Evolutionary conservation across 2,888 invertebrate species (phyloP), one percentile per base, ranked within the genome.

Genomic region (Eristalis tenax): DNA sequence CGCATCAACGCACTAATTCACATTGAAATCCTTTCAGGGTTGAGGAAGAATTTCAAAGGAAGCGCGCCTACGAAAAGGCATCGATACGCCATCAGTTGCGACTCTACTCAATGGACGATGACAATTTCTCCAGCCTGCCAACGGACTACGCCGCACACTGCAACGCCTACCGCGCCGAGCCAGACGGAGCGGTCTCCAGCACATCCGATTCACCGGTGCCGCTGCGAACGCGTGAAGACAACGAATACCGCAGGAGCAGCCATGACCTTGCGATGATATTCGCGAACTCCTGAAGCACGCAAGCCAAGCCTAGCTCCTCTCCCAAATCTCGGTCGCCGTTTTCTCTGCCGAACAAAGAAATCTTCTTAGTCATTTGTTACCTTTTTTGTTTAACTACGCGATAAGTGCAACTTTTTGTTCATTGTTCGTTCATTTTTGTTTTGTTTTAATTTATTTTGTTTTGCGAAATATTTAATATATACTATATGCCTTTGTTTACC

Each of bases 31-130:
- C 11, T 81, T 78, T 89, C 90, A 94, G 96, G 91, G 97, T 97
- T 4, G 97, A 97, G 91, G 97, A 97, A 91, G 97, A 97, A 92
- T 97, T 97, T 92, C 97, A 97, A 92, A 94, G 95, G 88, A 97
- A 97, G 92, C 94, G 97, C 61, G 97, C 97, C 50, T 93, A 95
- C 88, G 96, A 96, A 92, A 96, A 96, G 91, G 96, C 96, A 0
- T 95, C 93, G 89, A 96, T 97, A 86, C 93, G 96, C 35, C 96
- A 97, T 89, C 97, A 97, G 91, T 92, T 97, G 89, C 93, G 96
- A 63, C 93, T 97, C 26, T 96, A 96, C 90, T 95, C 95, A 70
- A 94, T 96, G 90, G 78, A 78, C 23, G 83, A 83, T 50, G 83
- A 83, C 0, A 90, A 90, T 73, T 90, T 94, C 91, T 93, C 94